phyloP scores from a whole-genome alignment of 2,113 vertebrate species.

The Equus quagga region DNA sequence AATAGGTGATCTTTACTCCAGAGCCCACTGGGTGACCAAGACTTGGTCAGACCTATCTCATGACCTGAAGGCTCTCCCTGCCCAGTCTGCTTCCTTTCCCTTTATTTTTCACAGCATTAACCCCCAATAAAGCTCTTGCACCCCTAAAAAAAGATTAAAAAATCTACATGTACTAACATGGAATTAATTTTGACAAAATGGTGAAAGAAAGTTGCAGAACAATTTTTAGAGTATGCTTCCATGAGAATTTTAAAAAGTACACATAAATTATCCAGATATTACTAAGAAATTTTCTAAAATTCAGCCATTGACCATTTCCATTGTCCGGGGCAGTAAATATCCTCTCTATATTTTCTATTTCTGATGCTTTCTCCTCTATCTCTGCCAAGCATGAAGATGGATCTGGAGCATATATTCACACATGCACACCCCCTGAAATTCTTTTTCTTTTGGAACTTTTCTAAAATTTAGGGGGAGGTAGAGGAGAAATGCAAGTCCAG shows the following conservation, averaged over 20 bases:
- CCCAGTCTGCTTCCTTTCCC: no score
- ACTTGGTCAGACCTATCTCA: no score
- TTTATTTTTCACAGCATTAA: no score
- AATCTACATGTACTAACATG: not conserved
- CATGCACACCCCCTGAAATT: not conserved
- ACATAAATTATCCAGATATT: not conserved
- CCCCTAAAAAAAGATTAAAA: not conserved
- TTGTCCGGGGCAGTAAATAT: not conserved
- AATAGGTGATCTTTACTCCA: no score
- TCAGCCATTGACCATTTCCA: not conserved
- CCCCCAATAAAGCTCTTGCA: no score
- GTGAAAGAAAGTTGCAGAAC: not conserved
- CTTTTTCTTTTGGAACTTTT: not conserved
- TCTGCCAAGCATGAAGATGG: not conserved
- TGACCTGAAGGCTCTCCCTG: no score
- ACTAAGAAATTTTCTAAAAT: not conserved
- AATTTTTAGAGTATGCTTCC: not conserved
- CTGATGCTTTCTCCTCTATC: not conserved
- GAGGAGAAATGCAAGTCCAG: not conserved
- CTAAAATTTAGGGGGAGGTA: not conserved
- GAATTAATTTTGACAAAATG: not conserved
- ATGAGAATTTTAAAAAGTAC: not conserved
- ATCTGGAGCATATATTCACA: not conserved
- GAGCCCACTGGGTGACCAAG: no score
- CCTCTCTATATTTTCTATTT: not conserved